Percentiles rank a stretch among this genome's conserved stretches.
These are phyloP conservation scores for Aricia agestis DNA, from an alignment of 1,140 invertebrate species.

Conservation along the genomic window DNA sequence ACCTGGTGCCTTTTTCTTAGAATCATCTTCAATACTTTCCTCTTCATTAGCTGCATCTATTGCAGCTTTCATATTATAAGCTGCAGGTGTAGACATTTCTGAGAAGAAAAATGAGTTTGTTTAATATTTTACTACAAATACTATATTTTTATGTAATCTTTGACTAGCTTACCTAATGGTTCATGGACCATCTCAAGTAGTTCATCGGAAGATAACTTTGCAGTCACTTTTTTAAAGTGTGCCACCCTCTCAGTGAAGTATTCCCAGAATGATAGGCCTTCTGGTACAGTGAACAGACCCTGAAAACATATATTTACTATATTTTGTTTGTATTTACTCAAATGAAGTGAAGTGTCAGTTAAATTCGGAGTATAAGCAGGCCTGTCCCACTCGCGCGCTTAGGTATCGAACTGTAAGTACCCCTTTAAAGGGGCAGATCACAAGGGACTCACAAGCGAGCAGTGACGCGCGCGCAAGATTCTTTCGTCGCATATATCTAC, in stretches of 20 bases:
- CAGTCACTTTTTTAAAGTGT: constrained; percentile 60
- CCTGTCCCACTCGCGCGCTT: too few relatives aligned
- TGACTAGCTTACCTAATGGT: constrained; percentile 50
- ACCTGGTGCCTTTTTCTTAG: constrained; percentile 49
- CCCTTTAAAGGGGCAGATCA: too few relatives aligned
- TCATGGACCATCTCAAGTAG: constrained; percentile 64
- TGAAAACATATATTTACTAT: constrained; percentile 31
- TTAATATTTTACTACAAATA: not conserved
- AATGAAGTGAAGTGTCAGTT: too few relatives aligned
- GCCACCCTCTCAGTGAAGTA: constrained; percentile 54
- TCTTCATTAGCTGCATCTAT: constrained; percentile 51
- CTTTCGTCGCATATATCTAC: too few relatives aligned
- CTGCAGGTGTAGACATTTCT: constrained; percentile 54
- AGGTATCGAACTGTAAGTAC: too few relatives aligned
- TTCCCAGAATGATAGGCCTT: constrained; percentile 65
- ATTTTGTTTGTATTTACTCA: too few relatives aligned
- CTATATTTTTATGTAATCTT: constrained; percentile 8
- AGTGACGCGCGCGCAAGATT: too few relatives aligned
- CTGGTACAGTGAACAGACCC: constrained; percentile 56
- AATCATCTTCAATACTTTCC: constrained; percentile 30
- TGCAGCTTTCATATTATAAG: constrained; percentile 49
- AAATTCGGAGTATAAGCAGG: too few relatives aligned
- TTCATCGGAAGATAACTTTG: constrained; percentile 50
- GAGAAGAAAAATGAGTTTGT: constrained; percentile 16
- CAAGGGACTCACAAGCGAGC: too few relatives aligned